Conservation (phyloP, 37 sponge, comb jelly and placozoan species). For the Hexactinellida sp. region DNA sequence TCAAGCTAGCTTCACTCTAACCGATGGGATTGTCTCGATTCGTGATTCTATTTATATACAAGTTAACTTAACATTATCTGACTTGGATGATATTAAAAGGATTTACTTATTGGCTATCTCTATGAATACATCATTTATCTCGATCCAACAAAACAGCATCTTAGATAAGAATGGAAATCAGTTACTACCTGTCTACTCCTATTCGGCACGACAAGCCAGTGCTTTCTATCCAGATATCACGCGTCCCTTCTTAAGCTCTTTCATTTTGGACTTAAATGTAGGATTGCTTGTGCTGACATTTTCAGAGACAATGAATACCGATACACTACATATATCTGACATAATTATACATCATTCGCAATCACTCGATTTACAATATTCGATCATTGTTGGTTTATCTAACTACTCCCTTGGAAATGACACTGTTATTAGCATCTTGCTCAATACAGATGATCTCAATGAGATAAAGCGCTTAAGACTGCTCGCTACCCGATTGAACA, state of each 20-base stretch:
- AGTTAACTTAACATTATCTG: constrained; percentile 33
- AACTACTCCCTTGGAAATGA: constrained; percentile 20
- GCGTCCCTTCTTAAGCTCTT: constrained; percentile 33
- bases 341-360: constrained; percentile 28
- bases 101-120: constrained; percentile 38
- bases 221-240: constrained; percentile 47
- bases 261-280: constrained; percentile 23
- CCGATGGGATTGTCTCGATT: constrained; percentile 27
- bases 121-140: background rate
- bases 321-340: constrained; percentile 17
- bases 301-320: constrained; percentile 35
- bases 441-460: constrained; percentile 44
- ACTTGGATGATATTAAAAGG: constrained; percentile 18
- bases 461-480: constrained; percentile 35
- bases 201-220: background rate
- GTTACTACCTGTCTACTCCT: background rate
- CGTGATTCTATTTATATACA: constrained; percentile 44
- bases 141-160: background rate
- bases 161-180: constrained; percentile 20
- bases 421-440: constrained; percentile 31
- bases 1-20: constrained; percentile 22
- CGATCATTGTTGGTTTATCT: background rate
- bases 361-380: constrained; percentile 12
- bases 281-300: constrained; percentile 36
- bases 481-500: constrained; percentile 28